A percentile compares a stretch with the other conserved stretches of the same genome.
Conservation (phyloP, 2,797 vertebrate genomes). For the Stomatorhinus walkeri region DNA sequence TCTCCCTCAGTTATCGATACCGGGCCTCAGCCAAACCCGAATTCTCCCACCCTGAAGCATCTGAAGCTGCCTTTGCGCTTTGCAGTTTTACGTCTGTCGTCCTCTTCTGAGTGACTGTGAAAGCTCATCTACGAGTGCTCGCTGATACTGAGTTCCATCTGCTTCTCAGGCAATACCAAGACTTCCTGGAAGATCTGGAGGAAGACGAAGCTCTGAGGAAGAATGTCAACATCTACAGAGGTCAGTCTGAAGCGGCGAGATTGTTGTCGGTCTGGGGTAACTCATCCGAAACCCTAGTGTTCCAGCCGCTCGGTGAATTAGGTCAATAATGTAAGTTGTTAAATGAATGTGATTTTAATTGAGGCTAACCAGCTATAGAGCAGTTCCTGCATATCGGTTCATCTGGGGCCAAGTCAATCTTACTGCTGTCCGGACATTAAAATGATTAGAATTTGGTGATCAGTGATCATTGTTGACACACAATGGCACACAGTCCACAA, state of each 20-base stretch:
- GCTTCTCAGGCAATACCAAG: conserved; percentile 81
- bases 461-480: not conserved
- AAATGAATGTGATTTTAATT: not conserved
- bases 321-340: not conserved
- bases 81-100: not conserved
- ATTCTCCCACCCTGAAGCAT: not conserved
- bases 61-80: not conserved
- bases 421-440: not conserved
- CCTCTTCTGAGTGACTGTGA: not conserved
- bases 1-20: not conserved
- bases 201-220: conserved; percentile 91
- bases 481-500: not conserved
- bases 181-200: conserved; percentile 96
- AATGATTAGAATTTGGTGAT: not conserved
- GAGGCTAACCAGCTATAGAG: not conserved
- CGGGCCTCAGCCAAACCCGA: not conserved
- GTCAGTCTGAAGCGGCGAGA: conserved; percentile 53
- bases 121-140: not conserved
- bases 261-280: not conserved
- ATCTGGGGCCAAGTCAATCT: not conserved
- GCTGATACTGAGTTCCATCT: not conserved
- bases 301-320: not conserved
- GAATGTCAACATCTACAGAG: conserved; percentile 92
- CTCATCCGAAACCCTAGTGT: not conserved
- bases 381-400: not conserved